Base-by-base conservation (phyloP, 2,888 invertebrate genomes). In the Neoaliturus tenellus region DNA sequence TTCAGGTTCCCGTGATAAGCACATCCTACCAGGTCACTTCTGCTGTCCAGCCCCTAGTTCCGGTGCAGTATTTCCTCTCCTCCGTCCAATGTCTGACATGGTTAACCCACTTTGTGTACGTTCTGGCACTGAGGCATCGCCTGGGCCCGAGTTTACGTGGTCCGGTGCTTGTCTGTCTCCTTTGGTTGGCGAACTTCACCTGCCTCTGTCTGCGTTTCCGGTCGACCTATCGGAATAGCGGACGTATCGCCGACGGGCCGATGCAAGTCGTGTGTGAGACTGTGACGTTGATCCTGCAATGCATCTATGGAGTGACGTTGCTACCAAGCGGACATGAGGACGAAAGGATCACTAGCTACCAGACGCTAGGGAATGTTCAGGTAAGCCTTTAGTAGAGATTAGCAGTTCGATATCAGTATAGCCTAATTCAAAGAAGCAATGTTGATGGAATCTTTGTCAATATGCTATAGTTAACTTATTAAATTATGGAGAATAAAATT, bases 101-200 rank as follows among this genome's bases (percentile, higher is more conserved):
- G 98, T 91, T 95, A 81, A 92, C 96, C 23, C 98, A 98, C 90
- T 93, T 96, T 87, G 93, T 95, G 86, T 96, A 95, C 90, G 92
- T 93, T 87, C 91, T 96, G 87, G 94, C 95, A 3, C 90, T 96
- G 82, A 94, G 94, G 81, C 88, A 88, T 85, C 92, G 87, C 92
- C 93, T 87, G 91, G 95, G 55, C 92, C 93, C 0, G 89, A 93
- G 85, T 95, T 95, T 91, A 93, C 95, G 85, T 92, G 80, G 71
- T 12, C 82, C 82, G 1, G 14, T 33, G 17, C 23, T 39, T 0
- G 73, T 82, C 0, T 73, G 73, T 28, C 0, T 55, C 23, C 28
- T 82, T 14, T 83, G 80, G 69, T 5, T 69, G 20, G 28, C 28
- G 14, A 80, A 83, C 80, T 83, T 80, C 20, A 23, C 55, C 28